phyloP scores from a whole-genome alignment of 2,888 invertebrate genomes.

The Spodoptera exigua region DNA sequence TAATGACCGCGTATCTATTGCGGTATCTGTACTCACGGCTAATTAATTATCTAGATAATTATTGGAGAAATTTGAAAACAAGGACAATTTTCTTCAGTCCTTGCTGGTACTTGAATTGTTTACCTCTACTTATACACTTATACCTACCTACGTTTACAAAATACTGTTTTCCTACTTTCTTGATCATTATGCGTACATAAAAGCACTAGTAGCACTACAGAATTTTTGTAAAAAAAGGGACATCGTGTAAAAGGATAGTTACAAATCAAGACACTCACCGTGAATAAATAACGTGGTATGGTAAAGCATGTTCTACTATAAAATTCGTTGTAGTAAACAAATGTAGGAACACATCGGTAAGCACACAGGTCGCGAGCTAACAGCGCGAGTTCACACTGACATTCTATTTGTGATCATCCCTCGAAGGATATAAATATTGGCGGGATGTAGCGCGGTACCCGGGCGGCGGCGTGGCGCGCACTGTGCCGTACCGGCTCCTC shows the following conservation, averaged over 20 bases:
- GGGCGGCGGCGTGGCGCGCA: slow-evolving; percentile 52
- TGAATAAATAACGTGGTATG: slow-evolving; percentile 26
- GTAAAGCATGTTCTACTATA: slow-evolving; percentile 32
- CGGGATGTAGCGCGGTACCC: slow-evolving; percentile 42
- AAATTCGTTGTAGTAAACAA: slow-evolving; percentile 52
- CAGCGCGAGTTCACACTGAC: slow-evolving; percentile 56
- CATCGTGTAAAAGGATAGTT: neutral
- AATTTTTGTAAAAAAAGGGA: no score
- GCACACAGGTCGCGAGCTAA: slow-evolving; percentile 58
- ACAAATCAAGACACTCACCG: slow-evolving; percentile 44
- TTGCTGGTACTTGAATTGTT: no score
- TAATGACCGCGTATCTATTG: slow-evolving; percentile 21
- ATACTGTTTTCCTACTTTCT: neutral
- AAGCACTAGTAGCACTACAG: no score
- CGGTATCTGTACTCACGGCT: no score
- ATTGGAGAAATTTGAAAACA: no score
- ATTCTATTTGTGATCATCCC: slow-evolving; percentile 55
- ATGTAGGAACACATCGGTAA: slow-evolving; percentile 63
- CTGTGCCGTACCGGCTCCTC: slow-evolving; percentile 48
- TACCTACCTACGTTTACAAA: no score
- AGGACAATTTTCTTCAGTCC: no score
- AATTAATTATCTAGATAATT: no score
- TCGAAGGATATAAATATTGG: slow-evolving; percentile 51
- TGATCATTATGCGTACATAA: slow-evolving; percentile 24
- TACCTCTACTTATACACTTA: no score